Evolutionary conservation across 2,113 vertebrate species (phyloP).

Genomic region (Centrocercus urophasianus): DNA sequence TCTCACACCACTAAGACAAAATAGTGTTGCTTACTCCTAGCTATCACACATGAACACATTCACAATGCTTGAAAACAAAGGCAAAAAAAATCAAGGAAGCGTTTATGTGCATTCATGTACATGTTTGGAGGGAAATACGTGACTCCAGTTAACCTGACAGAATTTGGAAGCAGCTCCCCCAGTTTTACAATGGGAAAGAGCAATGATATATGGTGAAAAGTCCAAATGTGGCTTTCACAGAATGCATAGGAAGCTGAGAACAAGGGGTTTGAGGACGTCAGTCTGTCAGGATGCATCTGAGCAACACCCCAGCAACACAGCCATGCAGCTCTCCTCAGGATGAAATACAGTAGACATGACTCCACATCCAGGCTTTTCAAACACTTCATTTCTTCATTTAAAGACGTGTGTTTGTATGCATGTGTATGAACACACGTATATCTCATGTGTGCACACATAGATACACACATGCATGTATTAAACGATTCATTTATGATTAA

Average conservation of each 20-base stretch:
- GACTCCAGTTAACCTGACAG: neutral
- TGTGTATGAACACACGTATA: neutral
- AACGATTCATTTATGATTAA: neutral
- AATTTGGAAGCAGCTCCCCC: neutral
- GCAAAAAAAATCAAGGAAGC: neutral
- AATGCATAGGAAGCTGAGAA: neutral
- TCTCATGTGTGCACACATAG: neutral
- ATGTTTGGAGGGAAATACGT: neutral
- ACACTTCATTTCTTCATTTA: neutral
- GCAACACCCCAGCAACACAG: neutral
- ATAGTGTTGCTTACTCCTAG: neutral
- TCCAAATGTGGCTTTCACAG: neutral
- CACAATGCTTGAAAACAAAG: neutral
- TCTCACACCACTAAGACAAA: neutral
- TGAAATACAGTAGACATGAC: neutral
- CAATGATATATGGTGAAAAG: neutral
- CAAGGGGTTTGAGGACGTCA: neutral
- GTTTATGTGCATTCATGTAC: rapidly evolving
- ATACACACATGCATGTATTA: neutral
- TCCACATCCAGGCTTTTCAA: neutral
- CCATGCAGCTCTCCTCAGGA: neutral
- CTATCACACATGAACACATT: neutral
- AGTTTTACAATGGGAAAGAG: neutral
- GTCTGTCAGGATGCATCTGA: neutral
- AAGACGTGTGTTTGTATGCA: neutral